phyloP scores from a whole-genome alignment of 2,797 vertebrate genomes.

The Tadarida brasiliensis region DNA sequence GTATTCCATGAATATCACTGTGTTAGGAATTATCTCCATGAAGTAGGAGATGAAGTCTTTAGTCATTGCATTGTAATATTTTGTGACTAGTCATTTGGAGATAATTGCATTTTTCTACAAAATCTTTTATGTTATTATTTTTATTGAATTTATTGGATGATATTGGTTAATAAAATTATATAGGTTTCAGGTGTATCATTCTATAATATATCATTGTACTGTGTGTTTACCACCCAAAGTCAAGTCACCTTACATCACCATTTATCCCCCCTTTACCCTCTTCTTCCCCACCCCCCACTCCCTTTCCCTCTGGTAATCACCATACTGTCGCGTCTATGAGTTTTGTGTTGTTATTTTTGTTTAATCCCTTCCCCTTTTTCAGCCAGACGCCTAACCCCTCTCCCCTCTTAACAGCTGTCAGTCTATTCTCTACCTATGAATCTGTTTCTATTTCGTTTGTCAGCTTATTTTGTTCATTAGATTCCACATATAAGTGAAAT shows the following conservation, averaged over 20 bases:
- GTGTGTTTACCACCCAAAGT: not conserved
- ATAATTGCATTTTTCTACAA: conserved; percentile 65
- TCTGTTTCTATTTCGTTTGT: not conserved
- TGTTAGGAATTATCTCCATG: conserved; percentile 60
- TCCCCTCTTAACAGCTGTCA: not conserved
- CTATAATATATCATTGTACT: not conserved
- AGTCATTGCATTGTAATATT: conserved; percentile 42
- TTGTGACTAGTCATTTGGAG: conserved; percentile 63
- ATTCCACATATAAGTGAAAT: not conserved
- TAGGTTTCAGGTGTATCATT: not conserved
- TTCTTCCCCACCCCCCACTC: not conserved
- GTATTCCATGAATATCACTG: conserved; percentile 42
- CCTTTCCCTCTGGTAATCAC: not conserved
- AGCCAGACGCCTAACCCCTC: not conserved
- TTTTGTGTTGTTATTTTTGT: not conserved
- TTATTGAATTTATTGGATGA: not conserved
- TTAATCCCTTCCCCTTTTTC: not conserved
- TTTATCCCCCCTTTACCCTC: not conserved
- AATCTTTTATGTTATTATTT: not conserved
- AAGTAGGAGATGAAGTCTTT: conserved; percentile 60
- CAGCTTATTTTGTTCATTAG: not conserved
- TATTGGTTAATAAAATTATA: not conserved
- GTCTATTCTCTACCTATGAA: not conserved
- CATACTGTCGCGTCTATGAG: not conserved
- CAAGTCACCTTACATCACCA: not conserved